phyloP scores from a whole-genome alignment of 1,140 invertebrate species.

The Brachionus paranguensis region DNA sequence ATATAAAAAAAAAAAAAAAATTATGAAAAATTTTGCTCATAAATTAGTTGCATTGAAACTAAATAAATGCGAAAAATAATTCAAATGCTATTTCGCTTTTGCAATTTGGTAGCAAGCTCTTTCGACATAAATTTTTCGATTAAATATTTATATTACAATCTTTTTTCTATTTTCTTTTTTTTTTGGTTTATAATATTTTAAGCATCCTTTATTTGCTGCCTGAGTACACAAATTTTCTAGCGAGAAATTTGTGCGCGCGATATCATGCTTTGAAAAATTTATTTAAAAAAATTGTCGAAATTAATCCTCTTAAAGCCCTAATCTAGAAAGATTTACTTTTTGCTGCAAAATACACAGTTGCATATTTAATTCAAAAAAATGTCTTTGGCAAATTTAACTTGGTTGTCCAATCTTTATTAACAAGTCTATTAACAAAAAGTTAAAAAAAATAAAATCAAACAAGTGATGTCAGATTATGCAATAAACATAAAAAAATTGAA shows the following conservation, averaged over 20 bases:
- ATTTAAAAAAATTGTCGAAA: background rate
- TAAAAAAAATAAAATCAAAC: too few relatives aligned
- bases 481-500: too few relatives aligned
- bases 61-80: background rate
- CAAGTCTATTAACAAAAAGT: too few relatives aligned
- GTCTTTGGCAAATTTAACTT: background rate
- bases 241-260: background rate
- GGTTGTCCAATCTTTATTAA: background rate
- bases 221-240: background rate
- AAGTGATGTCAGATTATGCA: too few relatives aligned
- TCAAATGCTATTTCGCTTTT: background rate
- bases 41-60: background rate
- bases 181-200: background rate
- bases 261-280: background rate
- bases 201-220: background rate
- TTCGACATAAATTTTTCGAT: background rate
- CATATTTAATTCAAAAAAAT: too few relatives aligned
- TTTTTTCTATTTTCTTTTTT: background rate
- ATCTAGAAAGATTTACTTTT: background rate
- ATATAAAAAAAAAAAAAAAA: background rate
- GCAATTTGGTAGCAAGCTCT: background rate
- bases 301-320: background rate
- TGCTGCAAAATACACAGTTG: background rate
- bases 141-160: background rate
- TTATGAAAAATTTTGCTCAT: constrained; percentile 17